Base-by-base conservation (phyloP, 2,888 invertebrate genomes). In the Trachelus iudaicus region DNA sequence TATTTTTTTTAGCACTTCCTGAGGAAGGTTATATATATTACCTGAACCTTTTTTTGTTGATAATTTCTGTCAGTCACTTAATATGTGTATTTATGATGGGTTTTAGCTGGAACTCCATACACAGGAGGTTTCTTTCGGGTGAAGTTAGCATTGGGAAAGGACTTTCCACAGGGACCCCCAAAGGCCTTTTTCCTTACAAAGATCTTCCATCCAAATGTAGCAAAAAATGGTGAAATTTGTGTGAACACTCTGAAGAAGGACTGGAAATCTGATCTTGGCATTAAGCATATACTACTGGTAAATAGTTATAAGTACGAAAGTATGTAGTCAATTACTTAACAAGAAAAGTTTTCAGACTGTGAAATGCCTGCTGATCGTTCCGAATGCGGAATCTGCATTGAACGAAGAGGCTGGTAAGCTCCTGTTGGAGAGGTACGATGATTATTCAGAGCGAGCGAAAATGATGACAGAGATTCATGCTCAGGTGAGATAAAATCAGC, bases 131-230 rank as follows among this genome's bases (percentile, higher is more conserved):
- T 95, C 85, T 99, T 99, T 92, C 95, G 96, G 91, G 96, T 98
- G 82, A 98, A 98, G 92, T 92, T 99, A 85, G 95, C 95, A 81
- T 94, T 99, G 79, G 97, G 97, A 23, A 98, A 98, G 93, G 97
- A 97, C 92, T 99, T 98, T 92, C 98, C 98, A 13, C 94, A 95
- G 86, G 95, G 96, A 85, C 98, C 98, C 84, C 98, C 98, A 74
- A 98, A 98, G 92, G 98, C 97, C 78, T 96, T 93, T 93, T 99
- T 99, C 92, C 93, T 98, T 81, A 99, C 98, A 77, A 97, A 97
- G 94, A 97, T 99, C 90, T 99, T 99, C 93, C 98, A 99, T 92
- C 98, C 98, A 35, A 99, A 99, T 93, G 98, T 99, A 86, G 96
- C 98, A 75, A 93, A 94, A 81, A 97, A 96, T 93, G 98, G 98